phyloP scores from a whole-genome alignment of 1,140 invertebrate species.

The Trissolcus basalis region DNA sequence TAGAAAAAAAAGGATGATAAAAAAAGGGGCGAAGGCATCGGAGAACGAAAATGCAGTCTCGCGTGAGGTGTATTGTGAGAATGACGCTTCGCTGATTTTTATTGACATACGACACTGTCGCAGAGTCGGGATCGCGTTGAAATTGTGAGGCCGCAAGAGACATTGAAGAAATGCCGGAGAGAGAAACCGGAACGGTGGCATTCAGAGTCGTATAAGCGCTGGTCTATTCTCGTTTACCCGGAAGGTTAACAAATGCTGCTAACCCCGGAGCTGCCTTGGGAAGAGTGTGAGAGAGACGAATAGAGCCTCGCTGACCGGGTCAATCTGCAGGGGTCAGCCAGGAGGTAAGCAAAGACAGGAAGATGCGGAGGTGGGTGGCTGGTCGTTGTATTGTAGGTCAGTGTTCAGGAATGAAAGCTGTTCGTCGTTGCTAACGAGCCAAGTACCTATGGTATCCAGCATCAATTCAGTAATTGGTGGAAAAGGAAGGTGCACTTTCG shows the following conservation, averaged over 20 bases:
- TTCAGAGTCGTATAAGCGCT: slow-evolving; percentile 24
- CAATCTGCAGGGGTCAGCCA: slow-evolving; percentile 45
- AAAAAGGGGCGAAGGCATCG: slow-evolving; percentile 50
- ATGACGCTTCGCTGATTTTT: slow-evolving; percentile 65
- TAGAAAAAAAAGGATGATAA: too few relatives aligned
- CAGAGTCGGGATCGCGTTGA: slow-evolving; percentile 27
- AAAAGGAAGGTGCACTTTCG: slow-evolving; percentile 1
- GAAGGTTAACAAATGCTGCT: slow-evolving; percentile 54
- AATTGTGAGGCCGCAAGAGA: slow-evolving; percentile 61
- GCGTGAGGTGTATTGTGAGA: slow-evolving; percentile 51
- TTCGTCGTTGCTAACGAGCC: slow-evolving; percentile 17
- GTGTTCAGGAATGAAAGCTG: slow-evolving; percentile 11
- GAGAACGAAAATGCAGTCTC: slow-evolving; percentile 39
- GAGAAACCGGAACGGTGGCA: slow-evolving; percentile 28
- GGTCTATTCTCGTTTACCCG: slow-evolving; percentile 47
- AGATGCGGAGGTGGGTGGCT: slow-evolving; percentile 7
- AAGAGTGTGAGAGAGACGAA: not conserved
- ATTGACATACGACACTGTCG: slow-evolving; percentile 63
- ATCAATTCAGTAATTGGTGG: slow-evolving; percentile 6
- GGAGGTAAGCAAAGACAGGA: slow-evolving; percentile 4
- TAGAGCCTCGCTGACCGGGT: slow-evolving; percentile 32
- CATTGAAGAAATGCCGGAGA: slow-evolving; percentile 31
- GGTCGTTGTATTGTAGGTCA: slow-evolving; percentile 29
- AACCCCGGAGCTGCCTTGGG: slow-evolving; percentile 17
- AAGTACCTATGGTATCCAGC: slow-evolving; percentile 2